These are phyloP conservation scores for Sebastes diploproa DNA, from an alignment of 2,797 vertebrate genomes.

Conservation along the genomic window DNA sequence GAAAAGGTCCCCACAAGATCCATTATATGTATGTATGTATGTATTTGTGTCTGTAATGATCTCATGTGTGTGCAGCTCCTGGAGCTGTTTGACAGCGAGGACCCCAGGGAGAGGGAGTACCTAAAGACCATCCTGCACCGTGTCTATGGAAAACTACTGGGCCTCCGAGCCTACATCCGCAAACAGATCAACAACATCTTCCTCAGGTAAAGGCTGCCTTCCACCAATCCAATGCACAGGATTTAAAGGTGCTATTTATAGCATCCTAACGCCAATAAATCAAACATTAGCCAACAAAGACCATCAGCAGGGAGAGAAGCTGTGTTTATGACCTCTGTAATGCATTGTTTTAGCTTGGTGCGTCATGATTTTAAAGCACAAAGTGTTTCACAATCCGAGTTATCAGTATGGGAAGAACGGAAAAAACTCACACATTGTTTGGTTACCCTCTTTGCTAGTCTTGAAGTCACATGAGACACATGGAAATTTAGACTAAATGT, in stretches of 20 bases:
- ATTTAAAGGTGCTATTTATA: constrained; percentile 14
- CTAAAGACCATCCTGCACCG: constrained; percentile 94
- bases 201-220: constrained; percentile 82
- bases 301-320: background rate
- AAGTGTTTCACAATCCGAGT: background rate
- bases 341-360: background rate
- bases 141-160: constrained; percentile 94
- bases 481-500: background rate
- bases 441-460: background rate
- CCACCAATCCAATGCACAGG: background rate
- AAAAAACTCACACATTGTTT: background rate
- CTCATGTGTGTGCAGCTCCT: constrained; percentile 79
- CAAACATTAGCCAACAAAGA: constrained; percentile 5
- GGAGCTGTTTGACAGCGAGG: constrained; percentile 93
- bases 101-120: constrained; percentile 92
- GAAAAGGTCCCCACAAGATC: background rate
- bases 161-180: constrained; percentile 92
- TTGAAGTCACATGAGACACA: background rate
- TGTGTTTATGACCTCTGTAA: background rate
- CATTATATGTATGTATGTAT: background rate
- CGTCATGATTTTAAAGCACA: background rate
- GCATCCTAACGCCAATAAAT: constrained; percentile 15
- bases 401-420: background rate
- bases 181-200: constrained; percentile 98
- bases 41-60: constrained; percentile 14